These are phyloP conservation scores for Gadus macrocephalus DNA, from an alignment of 2,113 vertebrate species.

Conservation along the genomic window DNA sequence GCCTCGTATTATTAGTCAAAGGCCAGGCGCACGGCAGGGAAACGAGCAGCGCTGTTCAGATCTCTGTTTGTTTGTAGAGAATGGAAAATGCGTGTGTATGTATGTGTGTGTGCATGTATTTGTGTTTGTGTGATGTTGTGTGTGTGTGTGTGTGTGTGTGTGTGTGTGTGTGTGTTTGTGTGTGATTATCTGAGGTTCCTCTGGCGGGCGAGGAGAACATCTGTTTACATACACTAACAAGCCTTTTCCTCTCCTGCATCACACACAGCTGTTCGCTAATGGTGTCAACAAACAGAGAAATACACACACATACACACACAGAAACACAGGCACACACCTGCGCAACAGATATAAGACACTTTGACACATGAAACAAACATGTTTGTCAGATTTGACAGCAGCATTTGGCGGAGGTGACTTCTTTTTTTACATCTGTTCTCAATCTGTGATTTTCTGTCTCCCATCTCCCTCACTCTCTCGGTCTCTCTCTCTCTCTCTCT, in stretches of 20 bases:
- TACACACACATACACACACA: background rate
- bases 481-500: conserved; percentile 6
- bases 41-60: background rate
- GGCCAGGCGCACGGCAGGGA: conserved; percentile 38
- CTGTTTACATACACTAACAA: background rate
- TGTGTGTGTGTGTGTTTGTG: too few relatives aligned
- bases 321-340: background rate
- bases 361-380: background rate
- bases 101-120: background rate
- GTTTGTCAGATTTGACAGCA: background rate
- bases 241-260: background rate
- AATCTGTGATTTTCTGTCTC: background rate
- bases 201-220: background rate
- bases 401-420: background rate
- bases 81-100: conserved; percentile 34
- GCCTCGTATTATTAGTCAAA: conserved; percentile 52
- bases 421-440: background rate
- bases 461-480: conserved; percentile 11
- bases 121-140: too few relatives aligned
- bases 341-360: background rate
- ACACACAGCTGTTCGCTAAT: background rate
- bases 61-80: conserved; percentile 50
- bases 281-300: background rate
- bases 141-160: too few relatives aligned
- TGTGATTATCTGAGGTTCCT: background rate